Conservation (phyloP, 2,888 invertebrate genomes). For the Drymonia ruficornis region DNA sequence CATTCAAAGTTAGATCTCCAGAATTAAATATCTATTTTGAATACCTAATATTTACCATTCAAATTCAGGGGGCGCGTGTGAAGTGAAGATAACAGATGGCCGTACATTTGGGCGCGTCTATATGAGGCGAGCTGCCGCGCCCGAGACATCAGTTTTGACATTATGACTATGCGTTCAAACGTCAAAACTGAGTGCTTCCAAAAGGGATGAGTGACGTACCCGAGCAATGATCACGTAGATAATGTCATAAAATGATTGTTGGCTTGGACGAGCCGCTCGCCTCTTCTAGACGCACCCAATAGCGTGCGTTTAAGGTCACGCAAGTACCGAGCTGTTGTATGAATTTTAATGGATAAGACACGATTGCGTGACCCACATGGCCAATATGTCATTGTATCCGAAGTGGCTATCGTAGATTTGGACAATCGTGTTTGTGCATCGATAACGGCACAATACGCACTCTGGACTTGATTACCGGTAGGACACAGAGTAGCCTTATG, state of each 20-base stretch:
- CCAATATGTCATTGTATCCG: slow-evolving; percentile 25
- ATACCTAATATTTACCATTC: slow-evolving; percentile 31
- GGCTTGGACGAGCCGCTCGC: too few species aligned
- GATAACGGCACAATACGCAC: slow-evolving; percentile 30
- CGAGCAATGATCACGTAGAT: too few species aligned
- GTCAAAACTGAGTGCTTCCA: too few species aligned
- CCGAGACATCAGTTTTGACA: too few species aligned
- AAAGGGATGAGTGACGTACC: too few species aligned
- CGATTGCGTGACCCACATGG: slow-evolving; percentile 34
- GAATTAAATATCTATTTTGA: slow-evolving; percentile 16
- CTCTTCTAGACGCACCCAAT: too few species aligned
- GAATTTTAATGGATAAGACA: slow-evolving; percentile 32
- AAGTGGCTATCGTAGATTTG: slow-evolving; percentile 28
- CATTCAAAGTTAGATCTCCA: slow-evolving; percentile 6
- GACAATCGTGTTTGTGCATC: slow-evolving; percentile 21
- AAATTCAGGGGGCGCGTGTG: slow-evolving; percentile 33
- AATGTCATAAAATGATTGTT: too few species aligned
- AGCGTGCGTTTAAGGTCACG: slow-evolving; percentile 36
- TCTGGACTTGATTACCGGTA: neutral
- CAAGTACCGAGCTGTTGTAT: slow-evolving; percentile 19
- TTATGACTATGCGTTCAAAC: too few species aligned
- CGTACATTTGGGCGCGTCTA: too few species aligned
- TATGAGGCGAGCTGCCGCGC: too few species aligned
- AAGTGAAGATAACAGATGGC: slow-evolving; percentile 50
- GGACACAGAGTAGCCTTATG: neutral